These are phyloP conservation scores for Pectinophora gossypiella DNA, from an alignment of 1,140 invertebrate species.

Conservation along the genomic window DNA sequence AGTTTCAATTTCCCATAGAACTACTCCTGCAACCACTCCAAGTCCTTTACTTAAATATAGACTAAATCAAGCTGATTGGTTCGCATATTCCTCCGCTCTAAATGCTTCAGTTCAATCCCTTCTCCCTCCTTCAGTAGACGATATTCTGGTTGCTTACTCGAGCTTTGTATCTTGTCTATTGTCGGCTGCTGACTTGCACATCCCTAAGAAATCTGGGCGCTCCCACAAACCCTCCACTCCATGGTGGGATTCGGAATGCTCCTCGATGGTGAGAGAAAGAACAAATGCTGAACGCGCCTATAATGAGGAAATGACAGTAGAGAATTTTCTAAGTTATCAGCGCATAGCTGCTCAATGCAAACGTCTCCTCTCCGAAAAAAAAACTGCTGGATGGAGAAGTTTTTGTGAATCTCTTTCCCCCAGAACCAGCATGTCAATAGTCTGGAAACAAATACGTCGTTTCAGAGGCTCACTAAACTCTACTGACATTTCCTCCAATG, in stretches of 20 bases:
- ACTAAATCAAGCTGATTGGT: neutral
- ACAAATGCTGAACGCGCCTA: conserved; percentile 8
- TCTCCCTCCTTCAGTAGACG: neutral
- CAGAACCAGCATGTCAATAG: neutral
- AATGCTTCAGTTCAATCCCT: neutral
- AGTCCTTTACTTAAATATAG: neutral
- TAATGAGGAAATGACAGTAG: neutral
- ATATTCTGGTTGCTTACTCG: neutral
- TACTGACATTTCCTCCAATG: neutral
- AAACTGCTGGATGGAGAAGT: conserved; percentile 3
- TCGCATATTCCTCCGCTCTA: neutral
- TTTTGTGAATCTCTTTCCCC: conserved; percentile 8
- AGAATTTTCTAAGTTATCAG: neutral
- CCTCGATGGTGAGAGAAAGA: neutral
- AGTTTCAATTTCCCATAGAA: neutral
- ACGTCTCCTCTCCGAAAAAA: neutral
- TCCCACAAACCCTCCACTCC: neutral
- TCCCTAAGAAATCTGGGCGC: conserved; percentile 2
- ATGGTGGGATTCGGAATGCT: conserved; percentile 13
- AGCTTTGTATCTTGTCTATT: neutral
- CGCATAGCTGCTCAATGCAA: neutral
- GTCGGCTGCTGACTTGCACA: neutral
- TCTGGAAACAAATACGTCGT: conserved; percentile 7
- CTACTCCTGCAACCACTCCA: neutral
- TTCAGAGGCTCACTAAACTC: neutral